Evolutionary conservation across 1,140 invertebrate species (phyloP), one percentile per base, ranked within the genome.

Genomic region (Apis dorsata): DNA sequence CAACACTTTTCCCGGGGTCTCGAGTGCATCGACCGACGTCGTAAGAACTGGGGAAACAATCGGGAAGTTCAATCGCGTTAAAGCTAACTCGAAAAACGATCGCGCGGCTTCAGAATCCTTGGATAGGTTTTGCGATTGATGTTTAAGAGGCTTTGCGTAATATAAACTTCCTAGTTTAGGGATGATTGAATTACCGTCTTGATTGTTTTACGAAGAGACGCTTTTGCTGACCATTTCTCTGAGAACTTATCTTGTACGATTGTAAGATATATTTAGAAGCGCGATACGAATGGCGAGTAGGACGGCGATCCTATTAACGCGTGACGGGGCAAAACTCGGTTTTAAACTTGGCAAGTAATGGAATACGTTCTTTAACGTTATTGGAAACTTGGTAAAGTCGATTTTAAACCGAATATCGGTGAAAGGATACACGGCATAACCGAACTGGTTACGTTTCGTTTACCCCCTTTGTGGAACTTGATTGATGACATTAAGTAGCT

Each of bases 1-100:
- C 17, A 62, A 28, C 57, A 24, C 73, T 86, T 71, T 63, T 77
- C 28, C 34, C 57, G 11, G 9, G 55, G n/a, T 2, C 7, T 17
- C 1, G 69, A 72, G 57, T 77, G 51, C 24, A 66, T 17, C 60
- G 15, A 0, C 5, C 34, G 44, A 24, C 17, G 60, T 59, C 55
- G 72, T 82, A 82, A 85, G 86, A 88, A 88, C 62, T 62, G 44
- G 28, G 24, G 55, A 84, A 81, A 84, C 55, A 65, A 49, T 74
- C 17, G 78, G 13, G 44, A 82, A 85, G 79, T 88, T 88, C 68
- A 24, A 44, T 76, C 66, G 72, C 55, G 71, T 79, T 63, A 49
- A 59, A 34, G 72, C 53, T 57, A 57, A 70, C 57, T 78, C 24
- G 62, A 55, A 68, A 24, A 60, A 69, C 11, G 53, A n/a, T 51